Base-by-base conservation (phyloP, 2,797 vertebrate genomes). In the Novumbra hubbsi region DNA sequence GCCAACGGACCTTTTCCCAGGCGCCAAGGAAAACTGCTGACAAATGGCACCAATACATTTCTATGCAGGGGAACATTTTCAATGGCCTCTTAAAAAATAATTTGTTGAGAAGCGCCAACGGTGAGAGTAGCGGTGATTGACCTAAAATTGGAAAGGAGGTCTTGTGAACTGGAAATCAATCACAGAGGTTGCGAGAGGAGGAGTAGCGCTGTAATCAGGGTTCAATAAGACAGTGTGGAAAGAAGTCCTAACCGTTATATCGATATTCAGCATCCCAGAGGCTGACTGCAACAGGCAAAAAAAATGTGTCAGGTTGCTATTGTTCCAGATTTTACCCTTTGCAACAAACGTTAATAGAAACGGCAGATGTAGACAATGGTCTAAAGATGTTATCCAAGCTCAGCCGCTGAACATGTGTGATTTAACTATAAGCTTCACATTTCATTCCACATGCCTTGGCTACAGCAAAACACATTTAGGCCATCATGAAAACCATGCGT, bases 131-230 rank as follows among this genome's bases (percentile, higher is more conserved):
- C 48, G 34, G 62, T 16, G 63, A 74, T 76, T 67, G 68, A 76
- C 73, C 67, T 57, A 21, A 80, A 85, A 87, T 12, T 78, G 48
- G 72, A 87, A 84, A 70, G 24, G 17, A 76, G 81, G 81, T 66
- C 49, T 34, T 60, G 50, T 19, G 28, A 69, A 74, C 77, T 70
- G 68, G 41, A 69, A 72, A 19, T 0, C 67, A 77, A 78, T 52
- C 72, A 69, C 3, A 41, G 52, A 57, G 38, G 60, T 21, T 55
- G 48, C 34, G 28, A 70, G 32, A 3, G 34, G 71, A n/a, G 48
- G 62, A 28, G 70, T 32, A 19, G 63, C 7, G 32, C 73, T 74
- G 75, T 49, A 75, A 79, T 64, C 64, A 60, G 72, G 17, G 70
- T 2, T 73, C 65, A 73, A 74, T 64, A 75, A 78, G 75, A 67